Conservation (phyloP, 2,888 invertebrate species). For the Philaethria dido region DNA sequence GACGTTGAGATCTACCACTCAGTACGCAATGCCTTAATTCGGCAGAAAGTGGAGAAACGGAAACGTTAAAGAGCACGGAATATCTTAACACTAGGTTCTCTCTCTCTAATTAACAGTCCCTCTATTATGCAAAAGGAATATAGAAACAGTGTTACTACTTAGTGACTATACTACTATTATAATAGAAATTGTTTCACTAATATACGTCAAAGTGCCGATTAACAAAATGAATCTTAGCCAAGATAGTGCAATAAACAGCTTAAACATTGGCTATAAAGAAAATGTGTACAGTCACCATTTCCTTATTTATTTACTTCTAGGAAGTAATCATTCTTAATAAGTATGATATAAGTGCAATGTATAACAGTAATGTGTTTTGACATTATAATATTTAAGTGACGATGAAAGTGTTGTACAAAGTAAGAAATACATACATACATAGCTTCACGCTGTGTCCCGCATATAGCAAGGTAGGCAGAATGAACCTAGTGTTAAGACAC, state of each 20-base stretch:
- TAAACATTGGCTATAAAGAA: not conserved
- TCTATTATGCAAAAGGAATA: no score
- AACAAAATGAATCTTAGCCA: constrained; percentile 1
- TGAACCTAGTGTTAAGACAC: no score
- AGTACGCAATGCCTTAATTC: no score
- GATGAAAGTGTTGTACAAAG: not conserved
- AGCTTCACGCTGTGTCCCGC: no score
- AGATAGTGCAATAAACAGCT: not conserved
- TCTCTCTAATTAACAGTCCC: no score
- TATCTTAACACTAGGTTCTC: no score
- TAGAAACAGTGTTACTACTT: no score
- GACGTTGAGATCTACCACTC: no score
- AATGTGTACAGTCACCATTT: constrained; percentile 10
- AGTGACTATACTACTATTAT: not conserved
- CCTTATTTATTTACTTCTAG: constrained; percentile 20
- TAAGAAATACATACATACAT: no score
- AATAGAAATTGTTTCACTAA: not conserved
- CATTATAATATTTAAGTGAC: not conserved
- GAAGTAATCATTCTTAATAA: constrained; percentile 19
- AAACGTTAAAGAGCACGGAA: no score
- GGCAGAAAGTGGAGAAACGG: no score
- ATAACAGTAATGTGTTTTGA: not conserved
- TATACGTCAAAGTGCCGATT: not conserved
- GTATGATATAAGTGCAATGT: not conserved
- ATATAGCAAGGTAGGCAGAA: no score